These are phyloP conservation scores for Dendroctonus valens DNA, from an alignment of 1,140 invertebrate genomes.

Conservation along the genomic window DNA sequence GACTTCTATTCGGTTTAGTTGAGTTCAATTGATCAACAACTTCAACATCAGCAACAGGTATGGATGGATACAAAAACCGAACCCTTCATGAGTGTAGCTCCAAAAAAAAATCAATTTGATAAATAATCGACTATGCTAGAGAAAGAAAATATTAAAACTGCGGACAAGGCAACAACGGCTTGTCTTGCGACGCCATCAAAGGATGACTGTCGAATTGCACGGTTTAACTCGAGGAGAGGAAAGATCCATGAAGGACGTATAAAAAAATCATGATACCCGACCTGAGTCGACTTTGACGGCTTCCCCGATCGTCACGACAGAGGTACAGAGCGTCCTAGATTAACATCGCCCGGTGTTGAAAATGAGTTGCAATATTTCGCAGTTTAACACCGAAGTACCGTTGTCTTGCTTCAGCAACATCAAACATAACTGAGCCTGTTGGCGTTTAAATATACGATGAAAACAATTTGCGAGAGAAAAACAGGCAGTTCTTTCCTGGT, in stretches of 20 bases:
- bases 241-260: slow-evolving; percentile 2
- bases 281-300: slow-evolving; percentile 1
- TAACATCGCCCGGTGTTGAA: slow-evolving; percentile 1
- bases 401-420: background rate
- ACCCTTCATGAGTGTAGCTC: too few species aligned
- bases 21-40: too few species aligned
- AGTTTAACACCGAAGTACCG: slow-evolving; percentile 3
- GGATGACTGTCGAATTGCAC: slow-evolving; percentile 3
- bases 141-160: too few species aligned
- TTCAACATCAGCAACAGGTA: too few species aligned
- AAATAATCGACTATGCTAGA: too few species aligned
- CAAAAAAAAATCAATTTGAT: too few species aligned
- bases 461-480: too few species aligned
- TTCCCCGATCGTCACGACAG: slow-evolving; percentile 1
- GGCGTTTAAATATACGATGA: too few species aligned
- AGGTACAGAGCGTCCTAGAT: background rate
- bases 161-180: background rate
- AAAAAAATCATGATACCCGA: slow-evolving; percentile 2
- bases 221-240: slow-evolving; percentile 1
- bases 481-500: too few species aligned
- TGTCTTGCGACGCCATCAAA: slow-evolving; percentile 1
- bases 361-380: slow-evolving; percentile 4
- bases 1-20: too few species aligned
- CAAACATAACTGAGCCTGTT: too few species aligned
- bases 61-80: too few species aligned